Evolutionary conservation across 2,888 invertebrate species (phyloP), one percentile per base, ranked within the genome.

Genomic region (Harpalus rubripes): DNA sequence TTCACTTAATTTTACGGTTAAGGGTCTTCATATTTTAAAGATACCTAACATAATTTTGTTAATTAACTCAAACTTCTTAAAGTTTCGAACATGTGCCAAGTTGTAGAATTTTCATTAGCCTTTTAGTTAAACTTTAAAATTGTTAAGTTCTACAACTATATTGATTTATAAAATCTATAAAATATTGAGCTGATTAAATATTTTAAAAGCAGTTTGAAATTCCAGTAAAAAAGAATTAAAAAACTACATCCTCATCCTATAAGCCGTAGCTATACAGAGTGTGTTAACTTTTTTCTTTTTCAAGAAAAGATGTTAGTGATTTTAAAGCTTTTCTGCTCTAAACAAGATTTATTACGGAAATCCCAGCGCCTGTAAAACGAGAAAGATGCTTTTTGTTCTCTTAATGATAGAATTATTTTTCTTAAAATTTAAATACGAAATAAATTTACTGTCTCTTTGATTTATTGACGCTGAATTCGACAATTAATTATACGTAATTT

Each of bases 261-360:
- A 74, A 44, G 18, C 44, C 72, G 44, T 74, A 41, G 41, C 72
- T 74, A 18, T 18, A 44, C 44, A 68, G n/a, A 74, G 72, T 44
- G 18, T 74, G 72, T 41, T 74, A 44, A 74, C 32, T 39, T 41
- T 74, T 68, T 74, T 74, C 52, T 74, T 74, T 74, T 74, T 52
- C 18, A 44, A 18, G 72, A 41, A 74, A 74, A 74, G 72, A 74
- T 74, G 72, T 74, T 74, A 44, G 72, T 74, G 72, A 74, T 74
- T 74, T 74, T 74, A 74, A 44, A 74, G 72, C 72, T 74, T 74
- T 74, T 74, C 72, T 74, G 15, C 44, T 15, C 52, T 74, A 44
- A 74, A 74, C 44, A 74, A 74, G 72, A 74, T 74, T 74, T 44
- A 74, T 44, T 44, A 74, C 18, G 72, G 15, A 74, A 74, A 74